These are phyloP conservation scores for Eupithecia exiguata DNA, from an alignment of 2,888 invertebrate genomes.

Conservation along the genomic window DNA sequence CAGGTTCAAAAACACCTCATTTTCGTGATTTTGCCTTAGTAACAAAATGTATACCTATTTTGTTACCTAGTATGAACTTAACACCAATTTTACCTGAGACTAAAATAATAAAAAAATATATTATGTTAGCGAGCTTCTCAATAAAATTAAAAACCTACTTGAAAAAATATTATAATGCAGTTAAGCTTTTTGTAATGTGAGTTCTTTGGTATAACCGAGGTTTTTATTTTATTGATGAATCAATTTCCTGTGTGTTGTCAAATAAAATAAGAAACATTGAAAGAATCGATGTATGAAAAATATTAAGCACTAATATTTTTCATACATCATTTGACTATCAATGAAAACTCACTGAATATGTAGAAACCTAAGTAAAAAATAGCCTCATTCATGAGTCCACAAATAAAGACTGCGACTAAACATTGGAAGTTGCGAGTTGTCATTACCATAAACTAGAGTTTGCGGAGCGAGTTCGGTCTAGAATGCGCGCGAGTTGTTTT, in stretches of 20 bases:
- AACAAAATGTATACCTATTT: no score
- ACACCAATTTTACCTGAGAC: no score
- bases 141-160: not conserved
- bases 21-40: no score
- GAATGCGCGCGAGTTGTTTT: constrained; percentile 23
- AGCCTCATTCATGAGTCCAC: not conserved
- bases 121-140: not conserved
- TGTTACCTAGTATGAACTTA: no score
- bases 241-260: no score
- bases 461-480: constrained; percentile 24
- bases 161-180: not conserved
- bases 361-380: not conserved
- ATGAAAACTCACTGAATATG: not conserved
- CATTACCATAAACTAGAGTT: constrained; percentile 40
- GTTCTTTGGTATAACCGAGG: not conserved
- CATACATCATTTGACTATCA: not conserved
- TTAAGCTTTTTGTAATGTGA: not conserved
- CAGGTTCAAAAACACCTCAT: no score
- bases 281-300: not conserved
- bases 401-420: not conserved
- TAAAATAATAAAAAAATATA: not conserved
- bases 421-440: constrained; percentile 29
- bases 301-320: no score
- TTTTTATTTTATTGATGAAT: not conserved
- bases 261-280: no score